Conservation (phyloP, 2,797 vertebrate genomes). For the Clarias fuscus region DNA sequence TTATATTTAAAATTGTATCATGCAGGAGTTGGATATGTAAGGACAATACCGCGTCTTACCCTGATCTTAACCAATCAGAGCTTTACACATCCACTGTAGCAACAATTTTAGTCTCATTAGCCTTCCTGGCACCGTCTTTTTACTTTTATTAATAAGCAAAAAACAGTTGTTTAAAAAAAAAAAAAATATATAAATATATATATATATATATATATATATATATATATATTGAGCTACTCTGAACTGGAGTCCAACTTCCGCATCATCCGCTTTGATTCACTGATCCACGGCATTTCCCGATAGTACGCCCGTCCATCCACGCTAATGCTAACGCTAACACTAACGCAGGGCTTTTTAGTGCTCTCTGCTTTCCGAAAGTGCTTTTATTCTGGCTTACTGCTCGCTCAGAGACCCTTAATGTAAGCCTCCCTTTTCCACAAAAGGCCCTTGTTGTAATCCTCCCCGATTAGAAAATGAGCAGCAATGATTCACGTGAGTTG, state of each 20-base stretch:
- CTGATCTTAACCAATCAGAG: conserved; percentile 25
- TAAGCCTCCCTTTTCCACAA: conserved; percentile 59
- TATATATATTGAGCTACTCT: too few species aligned
- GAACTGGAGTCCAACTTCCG: not conserved
- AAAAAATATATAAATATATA: too few species aligned
- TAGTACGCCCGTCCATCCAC: conserved; percentile 33
- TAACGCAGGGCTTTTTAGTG: conserved; percentile 48
- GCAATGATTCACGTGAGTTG: conserved; percentile 55
- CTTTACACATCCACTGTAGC: conserved; percentile 25
- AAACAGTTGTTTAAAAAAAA: too few species aligned
- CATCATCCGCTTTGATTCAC: conserved; percentile 39
- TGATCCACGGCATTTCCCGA: conserved; percentile 42
- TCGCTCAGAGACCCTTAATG: conserved; percentile 57
- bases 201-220: too few species aligned
- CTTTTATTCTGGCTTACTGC: conserved; percentile 59
- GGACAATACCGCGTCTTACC: not conserved
- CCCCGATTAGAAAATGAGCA: conserved; percentile 57
- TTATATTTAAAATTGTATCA: not conserved
- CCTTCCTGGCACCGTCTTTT: not conserved
- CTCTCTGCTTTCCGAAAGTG: conserved; percentile 55
- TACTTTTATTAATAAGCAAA: not conserved
- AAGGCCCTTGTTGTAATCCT: conserved; percentile 58
- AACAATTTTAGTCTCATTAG: not conserved
- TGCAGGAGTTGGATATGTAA: not conserved
- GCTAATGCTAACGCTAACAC: conserved; percentile 45